Conservation (phyloP, 2,113 vertebrate species). For the Mugil cephalus region DNA sequence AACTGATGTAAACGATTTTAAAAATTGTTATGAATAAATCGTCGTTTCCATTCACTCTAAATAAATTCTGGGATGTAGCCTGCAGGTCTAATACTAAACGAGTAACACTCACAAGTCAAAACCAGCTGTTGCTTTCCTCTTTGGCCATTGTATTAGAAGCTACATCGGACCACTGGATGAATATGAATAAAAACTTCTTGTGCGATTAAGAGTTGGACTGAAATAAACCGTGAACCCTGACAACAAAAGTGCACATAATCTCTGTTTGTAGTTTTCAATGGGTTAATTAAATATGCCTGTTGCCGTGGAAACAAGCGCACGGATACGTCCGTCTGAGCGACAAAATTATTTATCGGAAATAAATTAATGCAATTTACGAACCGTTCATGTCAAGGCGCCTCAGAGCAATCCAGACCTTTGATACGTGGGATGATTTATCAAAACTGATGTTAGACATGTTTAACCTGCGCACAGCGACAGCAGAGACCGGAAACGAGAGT, state of each 20-base stretch:
- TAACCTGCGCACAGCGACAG: background rate
- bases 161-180: no score
- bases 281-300: constrained; percentile 26
- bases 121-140: constrained; percentile 59
- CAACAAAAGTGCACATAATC: background rate
- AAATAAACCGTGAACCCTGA: no score
- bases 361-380: constrained; percentile 54
- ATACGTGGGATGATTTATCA: constrained; percentile 12
- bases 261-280: background rate
- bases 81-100: background rate
- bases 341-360: background rate
- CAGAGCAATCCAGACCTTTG: constrained; percentile 76
- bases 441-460: constrained; percentile 55
- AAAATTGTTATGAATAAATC: no score
- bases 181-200: background rate
- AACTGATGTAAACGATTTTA: no score
- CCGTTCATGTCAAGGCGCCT: constrained; percentile 79
- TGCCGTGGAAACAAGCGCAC: constrained; percentile 57
- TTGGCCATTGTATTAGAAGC: background rate
- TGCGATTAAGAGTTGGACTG: background rate
- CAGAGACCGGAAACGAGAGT: background rate
- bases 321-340: background rate
- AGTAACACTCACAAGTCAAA: no score
- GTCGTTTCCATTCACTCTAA: no score
- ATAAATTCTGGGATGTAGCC: background rate